Conservation (phyloP, 2,888 invertebrate species). For the Cheilosia urbana region DNA sequence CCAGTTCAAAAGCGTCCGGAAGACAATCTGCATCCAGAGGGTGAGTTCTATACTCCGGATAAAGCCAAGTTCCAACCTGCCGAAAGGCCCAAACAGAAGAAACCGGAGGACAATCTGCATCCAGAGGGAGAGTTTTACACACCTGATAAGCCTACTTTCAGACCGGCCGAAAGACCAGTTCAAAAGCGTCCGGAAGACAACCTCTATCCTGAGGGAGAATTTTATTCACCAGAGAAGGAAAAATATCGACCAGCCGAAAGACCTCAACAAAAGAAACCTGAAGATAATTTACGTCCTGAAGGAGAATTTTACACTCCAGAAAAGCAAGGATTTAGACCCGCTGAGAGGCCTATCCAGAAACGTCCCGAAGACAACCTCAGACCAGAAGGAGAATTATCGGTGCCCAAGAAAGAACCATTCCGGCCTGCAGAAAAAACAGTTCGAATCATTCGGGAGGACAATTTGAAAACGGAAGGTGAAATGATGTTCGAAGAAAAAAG, state of each 20-base stretch:
- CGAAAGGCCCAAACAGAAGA: slow-evolving; percentile 83
- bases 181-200: slow-evolving; percentile 85
- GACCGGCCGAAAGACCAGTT: slow-evolving; percentile 84
- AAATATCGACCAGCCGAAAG: slow-evolving; percentile 83
- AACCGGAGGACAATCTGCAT: slow-evolving; percentile 85
- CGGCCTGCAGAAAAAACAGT: slow-evolving; percentile 78
- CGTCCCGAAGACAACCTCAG: too few species aligned
- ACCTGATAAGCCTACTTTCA: slow-evolving; percentile 83
- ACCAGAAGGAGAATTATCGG: too few species aligned
- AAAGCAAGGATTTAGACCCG: slow-evolving; percentile 78
- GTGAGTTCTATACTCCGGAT: slow-evolving; percentile 85
- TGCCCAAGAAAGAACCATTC: too few species aligned
- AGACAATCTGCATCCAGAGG: slow-evolving; percentile 86
- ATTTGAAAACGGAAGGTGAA: slow-evolving; percentile 86
- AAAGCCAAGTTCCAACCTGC: slow-evolving; percentile 79
- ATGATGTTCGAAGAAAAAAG: slow-evolving; percentile 84
- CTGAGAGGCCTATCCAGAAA: slow-evolving; percentile 82
- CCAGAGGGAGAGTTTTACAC: slow-evolving; percentile 86
- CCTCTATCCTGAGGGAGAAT: slow-evolving; percentile 85
- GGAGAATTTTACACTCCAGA: slow-evolving; percentile 85
- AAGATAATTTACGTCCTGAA: slow-evolving; percentile 84
- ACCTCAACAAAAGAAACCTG: slow-evolving; percentile 82
- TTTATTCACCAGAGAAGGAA: slow-evolving; percentile 82
- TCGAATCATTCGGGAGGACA: slow-evolving; percentile 85
- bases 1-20: slow-evolving; percentile 81